Evolutionary conservation across 2,113 vertebrate species (phyloP), one percentile per base, ranked within the genome.

Genomic region (Odontophorus gujanensis): DNA sequence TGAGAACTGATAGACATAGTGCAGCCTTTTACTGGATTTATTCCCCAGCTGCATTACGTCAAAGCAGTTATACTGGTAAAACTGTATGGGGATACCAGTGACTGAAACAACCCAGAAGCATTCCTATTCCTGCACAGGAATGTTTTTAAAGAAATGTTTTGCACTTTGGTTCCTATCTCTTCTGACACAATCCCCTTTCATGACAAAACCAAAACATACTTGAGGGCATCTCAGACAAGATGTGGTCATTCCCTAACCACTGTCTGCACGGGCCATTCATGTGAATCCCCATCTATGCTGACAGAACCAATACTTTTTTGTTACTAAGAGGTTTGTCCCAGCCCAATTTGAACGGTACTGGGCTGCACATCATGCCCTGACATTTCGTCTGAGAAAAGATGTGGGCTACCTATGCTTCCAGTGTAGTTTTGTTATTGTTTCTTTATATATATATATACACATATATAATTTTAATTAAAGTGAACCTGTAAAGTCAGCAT

Each of bases 81-180:
- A 57, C 7, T 30, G 43, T 14, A 48, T 1, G 3, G 53, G 34
- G 25, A 67, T 15, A 42, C 18, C 40, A 36, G 45, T 9, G 40
- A 14, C 36, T 59, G 61, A 42, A 48, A 67, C 34, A 73, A 87
- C 40, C 51, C 53, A 21, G 7, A 79, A 84, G 47, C 3, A 15
- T 13, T 84, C 55, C 62, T 40, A 21, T 14, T 74, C 62, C 62
- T 51, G 9, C 2, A n/a, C 2, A 65, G 15, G 17, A 87, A 65
- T 20, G 18, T 8, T 15, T 13, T 38, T 34, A 40, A 0, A 62
- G 34, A 40, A 72, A 67, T 22, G 4, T 0, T 16, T 7, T 59
- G 34, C 16, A 47, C 28, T 53, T 45, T 14, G 6, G 26, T 25
- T 58, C 36, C 50, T 65, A 47, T 53, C 11, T 59, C 67, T 43